These are phyloP conservation scores for Bubo bubo DNA, from an alignment of 2,113 vertebrate genomes.

Conservation along the genomic window DNA sequence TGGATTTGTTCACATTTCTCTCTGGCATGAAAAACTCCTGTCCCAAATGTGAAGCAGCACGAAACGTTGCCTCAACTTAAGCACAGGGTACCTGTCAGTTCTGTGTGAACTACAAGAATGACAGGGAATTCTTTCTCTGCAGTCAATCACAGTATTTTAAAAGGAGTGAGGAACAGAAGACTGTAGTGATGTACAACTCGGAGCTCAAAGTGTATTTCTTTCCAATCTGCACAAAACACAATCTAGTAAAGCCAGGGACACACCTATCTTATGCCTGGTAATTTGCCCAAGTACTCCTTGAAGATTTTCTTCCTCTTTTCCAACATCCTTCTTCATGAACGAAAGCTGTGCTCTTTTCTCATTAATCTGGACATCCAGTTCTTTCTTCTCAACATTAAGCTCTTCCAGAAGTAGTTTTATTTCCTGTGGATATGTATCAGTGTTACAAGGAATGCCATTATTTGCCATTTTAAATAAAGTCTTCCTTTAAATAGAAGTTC, in stretches of 20 bases:
- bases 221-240: neutral
- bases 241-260: neutral
- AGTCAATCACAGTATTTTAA: neutral
- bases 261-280: slow-evolving; percentile 75
- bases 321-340: slow-evolving; percentile 75
- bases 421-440: slow-evolving; percentile 68
- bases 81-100: neutral
- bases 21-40: neutral
- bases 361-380: slow-evolving; percentile 77
- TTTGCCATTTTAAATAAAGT: neutral
- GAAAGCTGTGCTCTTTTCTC: slow-evolving; percentile 77
- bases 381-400: slow-evolving; percentile 78
- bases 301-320: slow-evolving; percentile 75
- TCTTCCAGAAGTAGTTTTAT: slow-evolving; percentile 76
- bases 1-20: neutral
- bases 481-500: neutral
- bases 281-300: slow-evolving; percentile 71
- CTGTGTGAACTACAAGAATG: accelerated
- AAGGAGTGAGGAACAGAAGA: neutral
- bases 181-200: neutral
- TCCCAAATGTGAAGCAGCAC: neutral
- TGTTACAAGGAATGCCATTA: neutral
- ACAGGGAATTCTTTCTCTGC: neutral
- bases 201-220: neutral
- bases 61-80: no score